These are phyloP conservation scores for Thalpophila matura DNA, from an alignment of 2,888 invertebrate genomes.

Conservation along the genomic window DNA sequence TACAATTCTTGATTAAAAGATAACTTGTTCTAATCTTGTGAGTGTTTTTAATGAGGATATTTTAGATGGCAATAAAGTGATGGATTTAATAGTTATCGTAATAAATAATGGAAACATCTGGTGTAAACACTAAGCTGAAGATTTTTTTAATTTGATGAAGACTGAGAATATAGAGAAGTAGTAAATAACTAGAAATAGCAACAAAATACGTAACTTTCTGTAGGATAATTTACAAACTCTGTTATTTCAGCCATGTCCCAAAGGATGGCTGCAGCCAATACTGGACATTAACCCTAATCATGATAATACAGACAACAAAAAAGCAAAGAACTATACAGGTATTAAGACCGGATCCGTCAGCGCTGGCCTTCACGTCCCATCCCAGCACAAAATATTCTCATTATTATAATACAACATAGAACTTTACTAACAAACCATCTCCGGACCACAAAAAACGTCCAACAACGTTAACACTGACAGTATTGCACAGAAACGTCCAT, in stretches of 20 bases:
- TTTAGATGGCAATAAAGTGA: not conserved
- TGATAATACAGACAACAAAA: conserved; percentile 40
- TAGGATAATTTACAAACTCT: not conserved
- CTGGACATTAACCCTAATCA: conserved; percentile 45
- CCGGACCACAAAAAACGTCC: not conserved
- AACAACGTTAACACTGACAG: conserved; percentile 37
- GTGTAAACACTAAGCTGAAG: not conserved
- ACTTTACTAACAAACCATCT: not conserved
- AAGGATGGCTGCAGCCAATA: conserved; percentile 7
- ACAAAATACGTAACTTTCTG: no score
- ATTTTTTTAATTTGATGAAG: not conserved
- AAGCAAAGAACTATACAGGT: conserved; percentile 45
- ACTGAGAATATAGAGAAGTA: not conserved
- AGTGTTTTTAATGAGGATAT: not conserved
- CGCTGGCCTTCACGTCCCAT: conserved; percentile 13
- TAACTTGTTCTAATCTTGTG: not conserved
- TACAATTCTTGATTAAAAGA: not conserved
- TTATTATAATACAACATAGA: not conserved
- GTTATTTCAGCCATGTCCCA: not conserved
- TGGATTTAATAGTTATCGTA: not conserved
- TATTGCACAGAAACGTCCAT: conserved; percentile 49
- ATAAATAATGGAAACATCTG: no score
- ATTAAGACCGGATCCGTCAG: conserved; percentile 50
- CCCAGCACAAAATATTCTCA: not conserved
- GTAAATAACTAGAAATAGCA: not conserved